These are phyloP conservation scores for Oryzias sinensis DNA, from an alignment of 2,797 vertebrate species.

Conservation along the genomic window DNA sequence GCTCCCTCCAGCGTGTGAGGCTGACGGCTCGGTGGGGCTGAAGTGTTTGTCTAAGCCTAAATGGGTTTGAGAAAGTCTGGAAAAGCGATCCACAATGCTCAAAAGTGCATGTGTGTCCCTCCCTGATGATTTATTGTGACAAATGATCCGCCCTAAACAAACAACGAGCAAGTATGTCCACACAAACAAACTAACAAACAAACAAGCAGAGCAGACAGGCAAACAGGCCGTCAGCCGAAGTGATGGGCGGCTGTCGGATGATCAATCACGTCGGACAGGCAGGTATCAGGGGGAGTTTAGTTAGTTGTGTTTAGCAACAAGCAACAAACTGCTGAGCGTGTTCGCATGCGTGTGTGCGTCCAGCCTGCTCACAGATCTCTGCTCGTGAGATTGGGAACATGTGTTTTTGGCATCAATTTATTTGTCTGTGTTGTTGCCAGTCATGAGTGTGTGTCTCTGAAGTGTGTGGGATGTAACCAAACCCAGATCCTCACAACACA, in stretches of 20 bases:
- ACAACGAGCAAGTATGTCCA: constrained; percentile 67
- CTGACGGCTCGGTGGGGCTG: constrained; percentile 34
- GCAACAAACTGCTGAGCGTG: neutral
- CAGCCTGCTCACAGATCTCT: constrained; percentile 12
- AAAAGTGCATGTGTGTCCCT: constrained; percentile 23
- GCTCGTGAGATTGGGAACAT: constrained; percentile 8
- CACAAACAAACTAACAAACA: constrained; percentile 66
- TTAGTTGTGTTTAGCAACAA: constrained; percentile 23
- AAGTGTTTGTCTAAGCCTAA: constrained; percentile 64
- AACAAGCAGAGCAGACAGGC: constrained; percentile 59
- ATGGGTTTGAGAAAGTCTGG: constrained; percentile 45
- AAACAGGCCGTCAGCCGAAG: constrained; percentile 52
- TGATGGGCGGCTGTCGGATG: constrained; percentile 44
- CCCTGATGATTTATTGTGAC: constrained; percentile 67
- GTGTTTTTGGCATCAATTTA: constrained; percentile 25
- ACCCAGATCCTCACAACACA: constrained; percentile 75
- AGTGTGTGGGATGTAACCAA: constrained; percentile 74
- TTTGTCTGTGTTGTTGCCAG: constrained; percentile 19
- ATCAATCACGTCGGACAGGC: constrained; percentile 60
- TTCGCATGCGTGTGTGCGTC: neutral
- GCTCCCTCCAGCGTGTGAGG: constrained; percentile 35
- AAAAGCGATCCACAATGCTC: constrained; percentile 31
- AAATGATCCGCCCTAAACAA: constrained; percentile 72
- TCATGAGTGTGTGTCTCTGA: constrained; percentile 24
- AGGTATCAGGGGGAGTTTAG: constrained; percentile 32